A percentile compares a stretch with the other conserved stretches of the same genome.
Conservation (phyloP, 2,888 invertebrate species). For the Osmoderma eremita region DNA sequence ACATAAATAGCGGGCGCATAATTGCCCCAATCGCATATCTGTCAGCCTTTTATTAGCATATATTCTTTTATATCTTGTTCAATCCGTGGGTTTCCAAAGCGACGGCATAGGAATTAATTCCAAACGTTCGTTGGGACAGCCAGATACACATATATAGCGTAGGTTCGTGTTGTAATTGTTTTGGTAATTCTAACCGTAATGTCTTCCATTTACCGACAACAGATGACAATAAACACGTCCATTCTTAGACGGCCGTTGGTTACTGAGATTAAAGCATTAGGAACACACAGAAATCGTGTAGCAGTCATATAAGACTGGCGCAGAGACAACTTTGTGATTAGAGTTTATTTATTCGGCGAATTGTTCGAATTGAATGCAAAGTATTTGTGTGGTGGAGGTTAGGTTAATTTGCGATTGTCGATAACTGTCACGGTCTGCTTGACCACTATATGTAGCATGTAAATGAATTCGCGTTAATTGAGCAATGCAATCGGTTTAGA, state of each 20-base stretch:
- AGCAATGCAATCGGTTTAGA: background rate
- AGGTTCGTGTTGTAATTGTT: constrained; percentile 34
- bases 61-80: constrained; percentile 7
- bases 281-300: constrained; percentile 12
- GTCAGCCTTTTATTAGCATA: constrained; percentile 24
- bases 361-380: constrained; percentile 11
- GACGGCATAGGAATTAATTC: constrained; percentile 23
- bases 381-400: constrained; percentile 9
- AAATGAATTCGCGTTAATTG: constrained; percentile 7
- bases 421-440: background rate
- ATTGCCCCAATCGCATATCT: constrained; percentile 26
- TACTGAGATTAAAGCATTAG: constrained; percentile 14
- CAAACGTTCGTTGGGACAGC: constrained; percentile 1
- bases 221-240: constrained; percentile 33
- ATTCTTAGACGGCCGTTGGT: constrained; percentile 21
- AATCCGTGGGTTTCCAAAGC: constrained; percentile 15
- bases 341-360: constrained; percentile 13
- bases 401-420: background rate
- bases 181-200: constrained; percentile 28
- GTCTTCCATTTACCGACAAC: constrained; percentile 16
- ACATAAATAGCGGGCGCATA: background rate
- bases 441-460: constrained; percentile 9
- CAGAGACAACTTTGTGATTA: background rate
- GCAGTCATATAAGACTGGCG: constrained; percentile 4
- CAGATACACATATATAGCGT: constrained; percentile 19